phyloP scores from a whole-genome alignment of 2,797 vertebrate species.

The Lophius americanus region DNA sequence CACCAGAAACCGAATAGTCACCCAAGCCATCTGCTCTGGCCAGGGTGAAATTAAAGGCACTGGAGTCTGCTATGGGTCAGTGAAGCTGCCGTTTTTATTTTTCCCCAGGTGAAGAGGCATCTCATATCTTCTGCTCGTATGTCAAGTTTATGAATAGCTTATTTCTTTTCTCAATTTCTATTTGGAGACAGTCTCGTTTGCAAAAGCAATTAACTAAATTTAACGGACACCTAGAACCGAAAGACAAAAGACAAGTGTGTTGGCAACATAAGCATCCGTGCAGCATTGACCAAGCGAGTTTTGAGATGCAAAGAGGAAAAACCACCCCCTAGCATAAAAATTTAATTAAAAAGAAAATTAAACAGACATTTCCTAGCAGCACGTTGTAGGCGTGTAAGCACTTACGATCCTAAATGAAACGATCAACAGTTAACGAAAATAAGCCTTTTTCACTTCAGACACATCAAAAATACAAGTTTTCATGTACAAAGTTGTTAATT shows the following conservation, averaged over 20 bases:
- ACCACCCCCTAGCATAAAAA: constrained; percentile 82
- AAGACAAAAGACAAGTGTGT: constrained; percentile 60
- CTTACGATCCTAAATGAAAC: constrained; percentile 84
- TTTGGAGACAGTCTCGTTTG: constrained; percentile 56
- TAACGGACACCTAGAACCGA: constrained; percentile 46
- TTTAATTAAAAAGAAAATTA: constrained; percentile 55
- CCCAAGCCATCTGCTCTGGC: constrained; percentile 67
- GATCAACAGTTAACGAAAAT: constrained; percentile 78
- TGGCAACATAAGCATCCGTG: constrained; percentile 76
- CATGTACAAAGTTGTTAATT: constrained; percentile 56
- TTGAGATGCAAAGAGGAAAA: constrained; percentile 50
- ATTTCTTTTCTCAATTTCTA: constrained; percentile 18
- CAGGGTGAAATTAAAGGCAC: constrained; percentile 82
- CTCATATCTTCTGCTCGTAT: constrained; percentile 44
- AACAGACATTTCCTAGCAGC: constrained; percentile 86
- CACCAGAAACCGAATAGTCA: constrained; percentile 67
- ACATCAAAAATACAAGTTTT: constrained; percentile 70
- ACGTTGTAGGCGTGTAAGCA: constrained; percentile 95
- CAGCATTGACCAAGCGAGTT: constrained; percentile 68
- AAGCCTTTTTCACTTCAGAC: constrained; percentile 75
- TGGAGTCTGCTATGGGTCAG: constrained; percentile 80
- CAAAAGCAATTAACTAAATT: constrained; percentile 44
- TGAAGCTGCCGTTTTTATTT: constrained; percentile 72
- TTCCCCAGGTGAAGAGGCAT: constrained; percentile 50
- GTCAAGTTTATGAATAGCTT: constrained; percentile 46